Evolutionary conservation across 1,140 invertebrate species (phyloP).

Genomic region (Trypoxylus dichotomus): DNA sequence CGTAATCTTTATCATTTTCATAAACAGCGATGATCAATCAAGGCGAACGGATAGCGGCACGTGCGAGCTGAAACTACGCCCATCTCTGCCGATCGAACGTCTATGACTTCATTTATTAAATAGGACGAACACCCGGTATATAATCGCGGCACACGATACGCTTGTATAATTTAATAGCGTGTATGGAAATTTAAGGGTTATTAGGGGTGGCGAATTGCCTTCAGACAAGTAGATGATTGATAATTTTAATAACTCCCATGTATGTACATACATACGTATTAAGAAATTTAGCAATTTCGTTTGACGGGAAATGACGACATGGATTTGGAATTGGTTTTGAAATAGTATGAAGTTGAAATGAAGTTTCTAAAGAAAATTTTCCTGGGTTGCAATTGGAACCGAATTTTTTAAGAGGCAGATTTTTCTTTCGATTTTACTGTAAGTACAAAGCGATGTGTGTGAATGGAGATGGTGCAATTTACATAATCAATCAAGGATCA

Average conservation of each 20-base stretch:
- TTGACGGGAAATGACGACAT: no score
- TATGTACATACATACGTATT: no score
- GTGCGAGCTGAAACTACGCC: background rate
- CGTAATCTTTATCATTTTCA: slow-evolving; percentile 9
- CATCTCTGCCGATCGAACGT: background rate
- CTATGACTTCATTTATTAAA: slow-evolving; percentile 10
- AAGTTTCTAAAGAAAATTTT: no score
- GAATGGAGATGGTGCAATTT: no score
- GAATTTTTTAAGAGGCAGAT: no score
- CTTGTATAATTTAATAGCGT: background rate
- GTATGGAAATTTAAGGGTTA: background rate
- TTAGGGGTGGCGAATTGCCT: background rate
- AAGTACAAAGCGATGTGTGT: no score
- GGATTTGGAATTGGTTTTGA: no score
- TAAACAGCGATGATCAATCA: slow-evolving; percentile 8
- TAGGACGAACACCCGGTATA: slow-evolving; percentile 8
- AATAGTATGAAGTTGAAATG: no score
- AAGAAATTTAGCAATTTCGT: no score
- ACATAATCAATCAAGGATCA: no score
- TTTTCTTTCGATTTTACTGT: no score
- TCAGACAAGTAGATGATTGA: background rate
- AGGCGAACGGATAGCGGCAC: background rate
- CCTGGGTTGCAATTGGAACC: no score
- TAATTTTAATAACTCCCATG: background rate
- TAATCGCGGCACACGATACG: background rate